Evolutionary conservation across 2,797 vertebrate species (phyloP).

Genomic region (Trematocara caparti): DNA sequence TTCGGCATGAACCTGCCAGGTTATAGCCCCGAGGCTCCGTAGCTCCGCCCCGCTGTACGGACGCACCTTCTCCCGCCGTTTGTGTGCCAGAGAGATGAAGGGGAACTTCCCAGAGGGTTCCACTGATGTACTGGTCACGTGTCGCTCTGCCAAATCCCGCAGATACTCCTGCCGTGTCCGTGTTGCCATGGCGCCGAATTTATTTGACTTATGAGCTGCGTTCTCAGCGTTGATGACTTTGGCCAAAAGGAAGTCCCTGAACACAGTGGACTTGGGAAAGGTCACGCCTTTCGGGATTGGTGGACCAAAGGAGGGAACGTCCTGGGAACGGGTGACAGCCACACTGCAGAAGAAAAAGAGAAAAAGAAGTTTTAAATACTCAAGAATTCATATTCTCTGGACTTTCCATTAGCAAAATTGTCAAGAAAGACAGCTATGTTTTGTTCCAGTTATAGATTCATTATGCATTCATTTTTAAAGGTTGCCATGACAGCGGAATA

Average conservation of each 20-base stretch:
- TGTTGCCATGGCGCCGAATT: conserved; percentile 96
- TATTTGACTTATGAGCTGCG: conserved; percentile 95
- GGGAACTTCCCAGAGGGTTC: conserved; percentile 94
- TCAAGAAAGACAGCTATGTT: not conserved
- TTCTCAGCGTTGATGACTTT: conserved; percentile 98
- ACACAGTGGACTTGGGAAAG: conserved; percentile 95
- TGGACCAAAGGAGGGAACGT: conserved; percentile 94
- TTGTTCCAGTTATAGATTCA: not conserved
- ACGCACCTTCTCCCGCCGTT: conserved; percentile 89
- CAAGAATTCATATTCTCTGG: not conserved
- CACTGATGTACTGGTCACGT: conserved; percentile 92
- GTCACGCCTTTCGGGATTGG: conserved; percentile 94
- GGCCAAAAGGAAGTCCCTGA: conserved; percentile 96
- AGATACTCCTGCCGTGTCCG: conserved; percentile 96
- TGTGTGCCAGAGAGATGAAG: conserved; percentile 94
- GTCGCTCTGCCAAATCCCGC: conserved; percentile 93
- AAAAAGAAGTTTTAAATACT: not conserved
- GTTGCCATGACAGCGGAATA: not conserved
- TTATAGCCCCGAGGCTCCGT: conserved; percentile 87
- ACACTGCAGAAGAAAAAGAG: conserved; percentile 76
- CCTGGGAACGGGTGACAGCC: conserved; percentile 94
- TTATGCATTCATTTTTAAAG: not conserved
- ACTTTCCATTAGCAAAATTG: not conserved
- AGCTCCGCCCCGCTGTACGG: conserved; percentile 91
- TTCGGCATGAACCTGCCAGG: conserved; percentile 90